phyloP scores from a whole-genome alignment of 37 sponge, comb jelly and placozoan genomes.

The Spongia lamella region DNA sequence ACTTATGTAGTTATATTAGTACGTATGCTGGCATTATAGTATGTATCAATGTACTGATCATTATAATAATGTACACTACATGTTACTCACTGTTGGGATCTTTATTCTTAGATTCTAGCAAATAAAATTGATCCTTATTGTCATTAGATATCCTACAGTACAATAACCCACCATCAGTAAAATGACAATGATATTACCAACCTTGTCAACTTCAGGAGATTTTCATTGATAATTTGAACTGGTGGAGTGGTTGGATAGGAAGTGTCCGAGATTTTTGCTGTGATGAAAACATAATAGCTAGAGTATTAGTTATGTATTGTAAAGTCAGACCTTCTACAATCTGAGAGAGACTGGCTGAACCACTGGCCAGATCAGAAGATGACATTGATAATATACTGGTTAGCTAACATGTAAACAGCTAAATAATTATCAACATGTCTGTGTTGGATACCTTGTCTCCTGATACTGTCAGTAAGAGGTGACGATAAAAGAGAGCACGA shows the following conservation, averaged over 20 bases:
- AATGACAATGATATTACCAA: constrained; percentile 8
- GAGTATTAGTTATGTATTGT: background rate
- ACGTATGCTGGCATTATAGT: too few species aligned
- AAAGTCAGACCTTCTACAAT: constrained; percentile 65
- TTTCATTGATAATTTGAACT: constrained; percentile 3
- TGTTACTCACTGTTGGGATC: too few species aligned
- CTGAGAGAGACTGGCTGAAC: constrained; percentile 34
- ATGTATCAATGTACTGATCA: too few species aligned
- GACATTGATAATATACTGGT: constrained; percentile 25
- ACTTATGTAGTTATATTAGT: too few species aligned
- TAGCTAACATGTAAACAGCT: constrained; percentile 1
- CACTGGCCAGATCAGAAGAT: constrained; percentile 23
- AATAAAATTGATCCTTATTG: too few species aligned
- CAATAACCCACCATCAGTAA: too few species aligned
- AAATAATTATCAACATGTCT: background rate
- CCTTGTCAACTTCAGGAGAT: constrained; percentile 1
- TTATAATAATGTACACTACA: too few species aligned
- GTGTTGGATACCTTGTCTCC: constrained; percentile 69
- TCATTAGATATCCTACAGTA: too few species aligned
- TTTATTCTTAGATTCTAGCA: too few species aligned
- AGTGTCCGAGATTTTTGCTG: constrained; percentile 52
- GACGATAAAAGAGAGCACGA: constrained; percentile 63
- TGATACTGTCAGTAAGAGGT: constrained; percentile 59
- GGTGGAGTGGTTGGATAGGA: constrained; percentile 47
- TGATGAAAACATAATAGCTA: background rate